A percentile compares a stretch with the other conserved stretches of the same genome.
phyloP scores from a whole-genome alignment of 2,888 invertebrate species.

The Harpalus rubripes region DNA sequence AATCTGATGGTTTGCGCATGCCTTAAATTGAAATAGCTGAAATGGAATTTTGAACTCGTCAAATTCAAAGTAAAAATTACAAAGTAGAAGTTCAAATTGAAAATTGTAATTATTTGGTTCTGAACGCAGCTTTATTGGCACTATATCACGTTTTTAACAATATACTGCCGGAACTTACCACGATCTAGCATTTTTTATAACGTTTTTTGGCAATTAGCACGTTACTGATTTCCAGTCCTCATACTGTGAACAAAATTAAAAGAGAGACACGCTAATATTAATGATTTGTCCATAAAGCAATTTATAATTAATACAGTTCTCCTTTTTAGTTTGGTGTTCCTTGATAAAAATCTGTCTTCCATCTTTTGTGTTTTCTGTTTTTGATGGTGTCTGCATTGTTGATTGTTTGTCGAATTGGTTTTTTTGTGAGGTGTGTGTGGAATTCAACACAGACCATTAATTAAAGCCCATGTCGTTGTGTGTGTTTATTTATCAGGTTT shows the following conservation, averaged over 20 bases:
- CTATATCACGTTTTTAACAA: no score
- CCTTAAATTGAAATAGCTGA: no score
- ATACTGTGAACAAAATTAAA: not conserved
- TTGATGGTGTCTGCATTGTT: constrained; percentile 5
- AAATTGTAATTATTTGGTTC: no score
- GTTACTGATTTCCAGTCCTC: no score
- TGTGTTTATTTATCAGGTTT: constrained; percentile 51
- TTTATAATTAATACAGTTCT: not conserved
- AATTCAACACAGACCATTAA: constrained; percentile 22
- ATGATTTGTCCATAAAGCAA: not conserved
- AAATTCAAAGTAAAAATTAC: no score
- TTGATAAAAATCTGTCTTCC: not conserved
- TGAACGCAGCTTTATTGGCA: no score
- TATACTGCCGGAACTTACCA: no score
- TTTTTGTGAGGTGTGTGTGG: constrained; percentile 5
- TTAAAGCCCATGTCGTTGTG: constrained; percentile 33
- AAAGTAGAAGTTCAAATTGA: no score
- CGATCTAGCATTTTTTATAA: no score
- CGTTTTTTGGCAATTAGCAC: no score
- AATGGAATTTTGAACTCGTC: no score
- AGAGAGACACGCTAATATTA: not conserved
- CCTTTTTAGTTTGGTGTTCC: not conserved
- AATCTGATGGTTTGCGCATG: no score
- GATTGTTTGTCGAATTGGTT: not conserved
- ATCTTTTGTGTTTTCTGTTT: not conserved